Conservation (phyloP, 2,113 vertebrate genomes). For the Bos indicus region DNA sequence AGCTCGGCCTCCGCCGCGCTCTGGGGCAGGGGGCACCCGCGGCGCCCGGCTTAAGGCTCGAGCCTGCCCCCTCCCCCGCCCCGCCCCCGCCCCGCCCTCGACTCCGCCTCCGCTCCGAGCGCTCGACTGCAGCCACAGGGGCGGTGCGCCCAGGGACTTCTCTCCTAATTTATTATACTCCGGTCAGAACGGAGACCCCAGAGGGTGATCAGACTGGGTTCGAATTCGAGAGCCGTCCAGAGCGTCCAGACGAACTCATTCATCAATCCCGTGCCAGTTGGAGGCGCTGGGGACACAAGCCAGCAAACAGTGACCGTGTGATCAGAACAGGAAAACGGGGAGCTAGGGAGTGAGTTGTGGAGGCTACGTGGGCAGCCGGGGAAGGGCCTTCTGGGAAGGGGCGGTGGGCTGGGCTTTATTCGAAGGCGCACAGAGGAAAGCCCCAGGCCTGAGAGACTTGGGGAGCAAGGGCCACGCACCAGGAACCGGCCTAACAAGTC, state of each 20-base stretch:
- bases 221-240: background rate
- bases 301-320: background rate
- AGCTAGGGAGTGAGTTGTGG: background rate
- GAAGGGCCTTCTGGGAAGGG: background rate
- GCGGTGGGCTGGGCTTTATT: background rate
- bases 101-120: background rate
- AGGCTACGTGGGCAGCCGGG: background rate
- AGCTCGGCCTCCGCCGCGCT: background rate
- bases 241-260: background rate
- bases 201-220: background rate
- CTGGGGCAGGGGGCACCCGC: background rate
- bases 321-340: background rate
- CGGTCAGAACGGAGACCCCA: background rate
- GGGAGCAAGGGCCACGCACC: background rate
- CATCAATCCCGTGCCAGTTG: background rate
- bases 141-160: background rate
- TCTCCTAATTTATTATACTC: background rate
- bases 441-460: background rate
- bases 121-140: background rate
- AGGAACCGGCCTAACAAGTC: background rate
- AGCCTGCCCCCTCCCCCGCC: constrained; percentile 11
- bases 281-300: background rate
- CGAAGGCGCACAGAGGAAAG: background rate
- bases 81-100: background rate
- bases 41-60: background rate